These are phyloP conservation scores for Choloepus hoffmanni DNA, from an alignment of 2,113 vertebrate species.

Conservation along the genomic window DNA sequence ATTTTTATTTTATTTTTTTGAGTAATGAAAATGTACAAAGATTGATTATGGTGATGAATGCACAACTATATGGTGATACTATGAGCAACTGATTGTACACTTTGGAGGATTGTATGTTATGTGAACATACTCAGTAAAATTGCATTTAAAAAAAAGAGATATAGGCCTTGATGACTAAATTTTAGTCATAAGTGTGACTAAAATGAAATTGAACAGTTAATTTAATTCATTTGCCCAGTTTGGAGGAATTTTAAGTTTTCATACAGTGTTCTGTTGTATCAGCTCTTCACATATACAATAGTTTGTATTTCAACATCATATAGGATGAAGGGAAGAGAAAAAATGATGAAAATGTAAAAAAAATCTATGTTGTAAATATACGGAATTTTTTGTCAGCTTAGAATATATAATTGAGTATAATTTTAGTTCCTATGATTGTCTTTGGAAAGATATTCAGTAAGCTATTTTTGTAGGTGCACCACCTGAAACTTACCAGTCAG, in stretches of 20 bases:
- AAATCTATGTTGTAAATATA: neutral
- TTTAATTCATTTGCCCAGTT: neutral
- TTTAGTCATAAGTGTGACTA: neutral
- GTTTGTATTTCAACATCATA: conserved; percentile 44
- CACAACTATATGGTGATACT: too few relatives aligned
- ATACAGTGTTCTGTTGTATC: neutral
- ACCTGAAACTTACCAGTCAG: conserved; percentile 73
- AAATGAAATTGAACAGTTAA: conserved; percentile 12
- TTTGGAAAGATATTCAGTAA: neutral
- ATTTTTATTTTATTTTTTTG: too few relatives aligned
- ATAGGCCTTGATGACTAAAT: neutral
- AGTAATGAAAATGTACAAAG: too few relatives aligned
- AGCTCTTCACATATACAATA: neutral
- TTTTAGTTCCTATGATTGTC: neutral
- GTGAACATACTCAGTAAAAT: too few relatives aligned
- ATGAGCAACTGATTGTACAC: too few relatives aligned
- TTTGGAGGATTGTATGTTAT: too few relatives aligned
- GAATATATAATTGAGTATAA: neutral
- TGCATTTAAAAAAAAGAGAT: too few relatives aligned
- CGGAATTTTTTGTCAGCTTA: neutral
- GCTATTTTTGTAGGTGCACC: conserved; percentile 76
- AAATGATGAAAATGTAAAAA: neutral
- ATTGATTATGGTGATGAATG: too few relatives aligned
- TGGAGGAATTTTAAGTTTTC: conserved; percentile 37
- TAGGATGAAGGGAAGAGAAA: conserved; percentile 7